These are phyloP conservation scores for Poeciliopsis retropinna DNA, from an alignment of 2,113 vertebrate species.

Conservation along the genomic window DNA sequence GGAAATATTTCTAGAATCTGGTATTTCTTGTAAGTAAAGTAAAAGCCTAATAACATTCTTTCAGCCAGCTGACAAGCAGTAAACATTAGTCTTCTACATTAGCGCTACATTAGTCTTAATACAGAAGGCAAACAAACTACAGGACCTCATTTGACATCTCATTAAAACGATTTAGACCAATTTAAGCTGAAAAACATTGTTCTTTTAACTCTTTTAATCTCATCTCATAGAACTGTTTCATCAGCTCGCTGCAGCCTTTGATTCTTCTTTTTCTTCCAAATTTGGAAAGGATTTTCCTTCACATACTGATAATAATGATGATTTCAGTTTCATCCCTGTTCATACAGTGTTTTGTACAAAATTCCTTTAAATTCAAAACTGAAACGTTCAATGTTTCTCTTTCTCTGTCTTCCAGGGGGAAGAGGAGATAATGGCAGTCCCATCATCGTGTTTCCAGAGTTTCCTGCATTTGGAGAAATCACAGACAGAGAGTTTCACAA, in stretches of 20 bases:
- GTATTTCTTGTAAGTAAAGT: no score
- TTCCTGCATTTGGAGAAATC: constrained; percentile 90
- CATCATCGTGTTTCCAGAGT: constrained; percentile 97
- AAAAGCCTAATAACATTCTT: no score
- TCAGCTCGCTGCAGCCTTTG: background rate
- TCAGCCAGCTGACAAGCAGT: no score
- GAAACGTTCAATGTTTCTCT: background rate
- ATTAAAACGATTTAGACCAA: background rate
- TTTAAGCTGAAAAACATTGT: no score
- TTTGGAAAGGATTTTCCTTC: background rate
- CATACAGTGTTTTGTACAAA: background rate
- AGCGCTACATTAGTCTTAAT: background rate
- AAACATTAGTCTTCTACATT: no score
- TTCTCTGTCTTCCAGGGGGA: constrained; percentile 82
- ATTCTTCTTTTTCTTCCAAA: background rate
- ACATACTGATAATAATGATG: no score
- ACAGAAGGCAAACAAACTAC: no score
- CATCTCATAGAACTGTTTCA: background rate
- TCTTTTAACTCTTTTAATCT: background rate
- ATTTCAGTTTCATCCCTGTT: no score
- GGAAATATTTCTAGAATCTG: no score
- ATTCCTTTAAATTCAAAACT: background rate
- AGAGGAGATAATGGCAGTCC: constrained; percentile 92
- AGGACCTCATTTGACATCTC: background rate
- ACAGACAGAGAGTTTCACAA: constrained; percentile 93